Base-by-base conservation (phyloP, 2,113 vertebrate genomes). In the Salvelinus fontinalis region DNA sequence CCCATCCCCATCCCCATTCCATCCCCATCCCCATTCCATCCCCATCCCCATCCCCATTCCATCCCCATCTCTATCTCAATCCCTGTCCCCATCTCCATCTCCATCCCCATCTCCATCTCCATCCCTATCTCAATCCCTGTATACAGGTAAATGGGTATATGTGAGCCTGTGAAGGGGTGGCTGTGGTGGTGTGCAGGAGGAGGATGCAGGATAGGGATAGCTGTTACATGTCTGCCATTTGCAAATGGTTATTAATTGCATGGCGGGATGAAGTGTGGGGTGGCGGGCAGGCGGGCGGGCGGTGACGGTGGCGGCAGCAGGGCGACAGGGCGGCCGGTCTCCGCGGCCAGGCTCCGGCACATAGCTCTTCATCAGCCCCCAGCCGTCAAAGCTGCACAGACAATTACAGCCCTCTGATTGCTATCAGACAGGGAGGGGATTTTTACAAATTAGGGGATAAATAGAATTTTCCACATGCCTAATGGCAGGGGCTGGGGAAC, bases 361-460 rank as follows among this genome's bases (percentile, higher is more conserved):
- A 97, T 97, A 97, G 96, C 95, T 99, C 96, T 98, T 98, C 96
- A 98, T 98, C 96, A 97, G 95, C 94, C 94, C 92, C 88, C 89
- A 94, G 95, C 94, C 93, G 94, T 94, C 94, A 94, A 93, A 94
- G 92, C 95, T 92, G 93, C 93, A 95, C 95, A 96, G 95, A 93
- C 96, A 96, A 98, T 98, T 98, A 98, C 90, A 95, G 95, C 94
- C 92, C 95, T 95, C 95, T 97, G 95, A 97, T 97, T 97, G 95
- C 96, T 96, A 96, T 95, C 95, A 95, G 94, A 95, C 96, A 95
- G 93, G 95, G 94, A 95, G 93, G 93, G 95, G 95, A 95, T 96
- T 95, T 96, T 95, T 96, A 96, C 97, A 98, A 98, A 98, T 98
- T 98, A 99, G 96, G 93, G 95, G 96, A 98, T 99, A 98, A 98